These are phyloP conservation scores for Akabosia matsudoensis DNA, from an alignment of 1,140 invertebrate species.

Conservation along the genomic window DNA sequence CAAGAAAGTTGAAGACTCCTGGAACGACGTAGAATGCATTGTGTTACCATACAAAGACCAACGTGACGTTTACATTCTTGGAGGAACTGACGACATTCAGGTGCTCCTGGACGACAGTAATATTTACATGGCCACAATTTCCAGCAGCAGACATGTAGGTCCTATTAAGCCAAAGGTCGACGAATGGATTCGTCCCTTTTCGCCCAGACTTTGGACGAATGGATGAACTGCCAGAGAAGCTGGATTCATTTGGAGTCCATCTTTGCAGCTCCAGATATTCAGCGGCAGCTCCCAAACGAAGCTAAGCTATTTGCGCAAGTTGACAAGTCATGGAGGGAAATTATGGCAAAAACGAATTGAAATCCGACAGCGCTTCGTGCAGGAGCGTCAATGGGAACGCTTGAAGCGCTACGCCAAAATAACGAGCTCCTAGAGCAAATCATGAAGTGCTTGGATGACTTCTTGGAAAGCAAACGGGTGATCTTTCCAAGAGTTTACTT, in stretches of 20 bases:
- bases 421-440: slow-evolving; percentile 75
- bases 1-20: slow-evolving; percentile 75
- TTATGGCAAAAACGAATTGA: slow-evolving; percentile 70
- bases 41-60: slow-evolving; percentile 72
- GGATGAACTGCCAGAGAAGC: slow-evolving; percentile 75
- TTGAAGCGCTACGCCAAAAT: slow-evolving; percentile 69
- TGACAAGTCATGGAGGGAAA: slow-evolving; percentile 81
- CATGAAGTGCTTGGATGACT: slow-evolving; percentile 75
- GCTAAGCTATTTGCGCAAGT: slow-evolving; percentile 77
- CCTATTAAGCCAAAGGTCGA: slow-evolving; percentile 76
- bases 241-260: slow-evolving; percentile 86
- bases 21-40: slow-evolving; percentile 73
- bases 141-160: slow-evolving; percentile 74
- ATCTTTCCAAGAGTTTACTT: slow-evolving; percentile 92
- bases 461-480: slow-evolving; percentile 81
- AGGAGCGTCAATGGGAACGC: slow-evolving; percentile 62
- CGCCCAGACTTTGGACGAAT: slow-evolving; percentile 73
- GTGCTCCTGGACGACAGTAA: slow-evolving; percentile 75
- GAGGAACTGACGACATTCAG: slow-evolving; percentile 78
- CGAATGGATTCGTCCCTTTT: slow-evolving; percentile 72
- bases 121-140: slow-evolving; percentile 78
- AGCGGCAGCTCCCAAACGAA: slow-evolving; percentile 77
- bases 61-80: slow-evolving; percentile 77
- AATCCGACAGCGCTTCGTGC: slow-evolving; percentile 68
- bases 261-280: slow-evolving; percentile 84